Conservation (phyloP, 2,888 invertebrate species). For the Cephonodes hylas region DNA sequence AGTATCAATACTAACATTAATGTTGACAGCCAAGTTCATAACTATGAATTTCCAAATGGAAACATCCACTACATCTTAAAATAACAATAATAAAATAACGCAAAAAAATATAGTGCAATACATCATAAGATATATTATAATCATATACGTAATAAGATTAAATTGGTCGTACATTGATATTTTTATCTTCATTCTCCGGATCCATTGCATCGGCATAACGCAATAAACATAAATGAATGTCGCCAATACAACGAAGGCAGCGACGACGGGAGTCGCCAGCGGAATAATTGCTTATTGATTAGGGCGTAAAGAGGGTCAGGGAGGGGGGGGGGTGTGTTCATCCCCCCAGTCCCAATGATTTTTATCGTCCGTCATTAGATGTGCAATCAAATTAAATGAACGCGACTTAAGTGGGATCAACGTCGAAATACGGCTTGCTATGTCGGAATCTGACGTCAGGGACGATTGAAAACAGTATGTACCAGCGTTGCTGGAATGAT, state of each 20-base stretch:
- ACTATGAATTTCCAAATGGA: too few relatives aligned
- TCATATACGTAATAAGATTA: background rate
- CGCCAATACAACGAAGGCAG: background rate
- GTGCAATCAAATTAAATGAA: conserved; percentile 7
- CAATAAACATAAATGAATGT: background rate
- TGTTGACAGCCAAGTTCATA: too few relatives aligned
- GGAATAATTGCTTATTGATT: conserved; percentile 4
- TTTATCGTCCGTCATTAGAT: conserved; percentile 1
- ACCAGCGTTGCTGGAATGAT: too few relatives aligned
- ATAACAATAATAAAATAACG: too few relatives aligned
- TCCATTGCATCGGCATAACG: background rate
- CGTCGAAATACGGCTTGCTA: background rate
- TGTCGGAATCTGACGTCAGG: background rate
- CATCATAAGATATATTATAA: background rate
- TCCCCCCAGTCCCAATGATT: background rate
- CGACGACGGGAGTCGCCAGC: background rate
- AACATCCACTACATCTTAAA: too few relatives aligned
- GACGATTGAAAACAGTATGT: too few relatives aligned
- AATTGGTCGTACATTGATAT: background rate
- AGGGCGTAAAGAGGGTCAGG: background rate
- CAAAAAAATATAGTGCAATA: background rate
- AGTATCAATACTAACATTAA: too few relatives aligned
- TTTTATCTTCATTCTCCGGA: background rate
- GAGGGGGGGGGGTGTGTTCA: background rate
- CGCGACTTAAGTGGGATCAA: background rate